These are phyloP conservation scores for Caretta caretta DNA, from an alignment of 2,113 vertebrate genomes.

Conservation along the genomic window DNA sequence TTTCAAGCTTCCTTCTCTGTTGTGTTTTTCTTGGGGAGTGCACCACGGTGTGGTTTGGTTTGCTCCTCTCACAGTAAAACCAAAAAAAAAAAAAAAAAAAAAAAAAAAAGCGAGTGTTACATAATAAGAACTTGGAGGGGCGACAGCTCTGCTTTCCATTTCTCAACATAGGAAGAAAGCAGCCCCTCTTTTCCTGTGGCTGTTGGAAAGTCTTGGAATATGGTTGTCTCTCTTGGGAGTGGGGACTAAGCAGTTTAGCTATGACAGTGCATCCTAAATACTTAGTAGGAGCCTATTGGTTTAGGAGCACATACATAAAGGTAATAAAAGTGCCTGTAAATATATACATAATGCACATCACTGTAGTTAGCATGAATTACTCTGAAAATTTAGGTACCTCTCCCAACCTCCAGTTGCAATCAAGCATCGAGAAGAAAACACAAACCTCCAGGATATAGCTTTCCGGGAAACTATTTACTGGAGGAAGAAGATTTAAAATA, in stretches of 20 bases:
- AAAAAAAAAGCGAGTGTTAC: neutral
- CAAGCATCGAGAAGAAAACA: neutral
- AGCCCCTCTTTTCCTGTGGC: fast-evolving
- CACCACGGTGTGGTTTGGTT: neutral
- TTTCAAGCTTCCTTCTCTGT: neutral
- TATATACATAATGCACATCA: neutral
- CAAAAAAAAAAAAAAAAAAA: too few species aligned
- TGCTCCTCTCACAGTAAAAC: neutral
- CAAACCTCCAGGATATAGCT: neutral
- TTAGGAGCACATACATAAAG: neutral
- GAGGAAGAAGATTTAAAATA: neutral
- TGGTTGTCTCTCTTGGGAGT: neutral
- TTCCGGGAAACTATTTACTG: slow-evolving; percentile 24
- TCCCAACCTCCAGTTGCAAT: neutral
- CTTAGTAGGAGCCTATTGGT: neutral
- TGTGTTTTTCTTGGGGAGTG: neutral
- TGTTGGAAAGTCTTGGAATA: neutral
- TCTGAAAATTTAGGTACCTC: neutral
- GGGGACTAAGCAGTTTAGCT: neutral
- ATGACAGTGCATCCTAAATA: neutral
- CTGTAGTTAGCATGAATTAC: neutral
- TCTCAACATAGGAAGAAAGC: neutral
- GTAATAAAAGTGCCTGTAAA: neutral
- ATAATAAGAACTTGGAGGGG: neutral
- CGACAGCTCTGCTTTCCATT: neutral